phyloP scores from a whole-genome alignment of 2,888 invertebrate genomes.

The Sarcophaga carnaria region DNA sequence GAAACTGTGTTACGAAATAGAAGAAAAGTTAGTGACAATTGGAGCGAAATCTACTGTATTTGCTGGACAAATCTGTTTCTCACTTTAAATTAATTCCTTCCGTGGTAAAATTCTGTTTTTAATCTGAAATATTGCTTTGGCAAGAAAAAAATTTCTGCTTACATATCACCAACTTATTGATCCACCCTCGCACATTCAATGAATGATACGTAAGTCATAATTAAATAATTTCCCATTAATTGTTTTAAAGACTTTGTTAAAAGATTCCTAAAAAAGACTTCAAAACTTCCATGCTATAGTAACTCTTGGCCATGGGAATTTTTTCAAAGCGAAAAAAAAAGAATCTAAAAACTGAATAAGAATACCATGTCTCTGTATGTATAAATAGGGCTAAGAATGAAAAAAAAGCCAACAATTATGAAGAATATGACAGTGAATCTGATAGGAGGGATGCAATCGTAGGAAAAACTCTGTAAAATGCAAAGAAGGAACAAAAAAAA shows the following conservation, averaged over 20 bases:
- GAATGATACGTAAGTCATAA: neutral
- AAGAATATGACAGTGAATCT: constrained; percentile 70
- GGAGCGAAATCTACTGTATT: no score
- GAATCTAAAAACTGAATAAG: neutral
- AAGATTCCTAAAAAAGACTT: neutral
- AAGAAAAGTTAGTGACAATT: no score
- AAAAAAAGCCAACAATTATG: constrained; percentile 60
- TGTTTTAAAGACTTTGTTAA: neutral
- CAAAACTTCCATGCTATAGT: neutral
- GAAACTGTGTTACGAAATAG: no score
- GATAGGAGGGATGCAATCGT: constrained; percentile 50
- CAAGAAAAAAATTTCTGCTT: no score
- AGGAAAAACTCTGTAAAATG: constrained; percentile 19
- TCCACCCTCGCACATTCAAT: neutral
- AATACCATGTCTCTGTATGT: neutral
- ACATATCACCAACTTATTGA: no score
- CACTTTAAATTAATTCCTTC: no score
- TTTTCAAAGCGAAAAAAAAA: neutral
- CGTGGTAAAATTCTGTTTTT: no score
- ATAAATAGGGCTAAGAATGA: neutral
- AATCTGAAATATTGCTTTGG: no score
- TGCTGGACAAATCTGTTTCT: no score
- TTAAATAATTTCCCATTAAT: neutral
- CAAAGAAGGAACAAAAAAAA: neutral
- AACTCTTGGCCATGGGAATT: neutral